Evolutionary conservation across 2,888 invertebrate species (phyloP).

Genomic region (Heteromyza rotundicornis): DNA sequence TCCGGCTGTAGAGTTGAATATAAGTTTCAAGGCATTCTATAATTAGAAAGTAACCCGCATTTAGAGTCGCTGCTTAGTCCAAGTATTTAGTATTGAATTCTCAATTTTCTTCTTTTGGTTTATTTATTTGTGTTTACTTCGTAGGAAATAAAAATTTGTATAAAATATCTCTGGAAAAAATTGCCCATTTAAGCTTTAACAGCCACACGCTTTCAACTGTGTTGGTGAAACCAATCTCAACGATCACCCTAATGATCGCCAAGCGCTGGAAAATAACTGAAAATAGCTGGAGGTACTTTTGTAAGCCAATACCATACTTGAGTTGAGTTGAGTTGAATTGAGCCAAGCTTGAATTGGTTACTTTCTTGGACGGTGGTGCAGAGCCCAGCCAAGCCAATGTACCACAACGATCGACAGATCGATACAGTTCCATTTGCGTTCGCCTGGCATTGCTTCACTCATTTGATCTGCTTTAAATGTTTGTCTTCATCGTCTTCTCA

Average conservation of each 20-base stretch:
- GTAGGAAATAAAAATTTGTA: too few relatives aligned
- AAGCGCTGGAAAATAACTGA: not conserved
- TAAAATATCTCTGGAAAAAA: too few relatives aligned
- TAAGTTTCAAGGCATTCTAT: too few relatives aligned
- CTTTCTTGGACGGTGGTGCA: too few relatives aligned
- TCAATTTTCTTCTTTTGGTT: too few relatives aligned
- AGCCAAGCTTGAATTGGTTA: not conserved
- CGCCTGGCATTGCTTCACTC: not conserved
- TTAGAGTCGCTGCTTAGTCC: too few relatives aligned
- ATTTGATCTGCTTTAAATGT: not conserved
- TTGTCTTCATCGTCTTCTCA: not conserved
- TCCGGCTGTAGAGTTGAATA: too few relatives aligned
- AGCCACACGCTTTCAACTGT: not conserved
- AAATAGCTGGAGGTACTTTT: conserved; percentile 12
- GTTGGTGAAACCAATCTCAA: conserved; percentile 14
- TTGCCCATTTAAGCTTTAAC: too few relatives aligned
- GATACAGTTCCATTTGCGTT: conserved; percentile 12
- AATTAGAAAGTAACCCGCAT: too few relatives aligned
- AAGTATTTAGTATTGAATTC: too few relatives aligned
- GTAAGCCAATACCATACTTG: conserved; percentile 16
- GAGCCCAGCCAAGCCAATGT: too few relatives aligned
- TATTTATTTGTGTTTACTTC: too few relatives aligned
- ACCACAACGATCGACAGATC: not conserved
- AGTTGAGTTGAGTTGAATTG: not conserved
- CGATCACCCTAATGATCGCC: not conserved